Base-by-base conservation (phyloP, 2,113 vertebrate species). In the Hoplias malabaricus region DNA sequence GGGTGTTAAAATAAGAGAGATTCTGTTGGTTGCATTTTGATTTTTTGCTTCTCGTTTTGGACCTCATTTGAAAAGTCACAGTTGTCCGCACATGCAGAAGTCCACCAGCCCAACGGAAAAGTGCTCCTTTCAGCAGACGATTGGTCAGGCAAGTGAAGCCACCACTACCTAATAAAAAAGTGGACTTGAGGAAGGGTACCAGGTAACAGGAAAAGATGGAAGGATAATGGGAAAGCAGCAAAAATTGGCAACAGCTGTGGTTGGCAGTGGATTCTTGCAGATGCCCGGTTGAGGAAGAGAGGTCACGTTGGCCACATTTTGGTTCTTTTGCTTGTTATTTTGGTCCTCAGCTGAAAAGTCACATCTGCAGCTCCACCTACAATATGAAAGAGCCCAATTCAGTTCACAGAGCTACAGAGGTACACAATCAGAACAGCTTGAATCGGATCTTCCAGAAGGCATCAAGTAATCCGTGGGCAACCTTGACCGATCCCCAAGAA, bases 81-180 rank as follows among this genome's bases (percentile, higher is more conserved):
- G 25, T 33, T 16, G 5, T 50, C 59, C 31, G 59, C 8, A 69
- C 53, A 21, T 71, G 34, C 34, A 43, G 14, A 70, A n/a, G 27
- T n/a, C 59, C 69, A 42, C 46, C 69, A 14, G 62, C n/a, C 56
- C 62, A 69, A n/a, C n/a, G 14, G 33, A 13, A 72, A 69, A 72
- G 63, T 56, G 6, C 33, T 63, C 59, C 33, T 19, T 21, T 4
- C 31, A n/a, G 27, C 4, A n/a, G n/a, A 9, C 1, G 27, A 33
- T 16, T 61, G 57, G 29, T 61, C 1, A 48, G 94, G 91, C 82
- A 96, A 96, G 92, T 81, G 86, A 92, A 11, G 77, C 71, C 46
- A n/a, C 12, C 9, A 3, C 14, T 27, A 69, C 43, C 7, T 3
- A 1, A 13, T 12, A 23, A 29, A 16, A 31, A 33, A n/a, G n/a